Percentiles rank a stretch among this genome's conserved stretches.
phyloP scores from a whole-genome alignment of 1,140 invertebrate genomes.

The Nephotettix cincticeps region DNA sequence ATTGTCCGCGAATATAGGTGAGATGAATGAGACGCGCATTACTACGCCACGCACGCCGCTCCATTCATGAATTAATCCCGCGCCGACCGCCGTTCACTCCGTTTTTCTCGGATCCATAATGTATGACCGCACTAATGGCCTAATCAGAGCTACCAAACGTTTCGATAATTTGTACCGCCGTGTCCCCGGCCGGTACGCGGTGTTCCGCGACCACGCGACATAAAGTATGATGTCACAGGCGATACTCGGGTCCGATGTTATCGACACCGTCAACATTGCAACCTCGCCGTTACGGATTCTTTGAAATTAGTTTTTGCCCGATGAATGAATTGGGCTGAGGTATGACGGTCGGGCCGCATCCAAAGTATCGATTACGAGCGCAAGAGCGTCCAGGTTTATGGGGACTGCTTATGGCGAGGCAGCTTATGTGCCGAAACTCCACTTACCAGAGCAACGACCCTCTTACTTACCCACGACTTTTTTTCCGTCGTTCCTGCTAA shows the following conservation, averaged over 20 bases:
- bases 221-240: background rate
- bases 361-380: background rate
- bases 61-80: slow-evolving; percentile 8
- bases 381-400: background rate
- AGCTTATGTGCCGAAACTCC: background rate
- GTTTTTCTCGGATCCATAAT: slow-evolving; percentile 1
- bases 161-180: slow-evolving; percentile 1
- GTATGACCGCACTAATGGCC: slow-evolving; percentile 8
- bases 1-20: background rate
- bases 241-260: background rate
- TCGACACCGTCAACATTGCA: background rate
- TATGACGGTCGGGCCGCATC: background rate
- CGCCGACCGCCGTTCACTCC: background rate
- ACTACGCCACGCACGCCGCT: background rate
- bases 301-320: slow-evolving; percentile 1
- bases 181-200: background rate
- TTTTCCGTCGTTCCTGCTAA: background rate
- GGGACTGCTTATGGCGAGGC: background rate
- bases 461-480: background rate
- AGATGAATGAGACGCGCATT: background rate
- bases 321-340: slow-evolving; percentile 1
- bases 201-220: background rate
- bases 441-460: background rate
- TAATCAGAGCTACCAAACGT: background rate
- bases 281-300: background rate